These are phyloP conservation scores for Panthera tigris DNA, from an alignment of 2,113 vertebrate genomes.

Conservation along the genomic window DNA sequence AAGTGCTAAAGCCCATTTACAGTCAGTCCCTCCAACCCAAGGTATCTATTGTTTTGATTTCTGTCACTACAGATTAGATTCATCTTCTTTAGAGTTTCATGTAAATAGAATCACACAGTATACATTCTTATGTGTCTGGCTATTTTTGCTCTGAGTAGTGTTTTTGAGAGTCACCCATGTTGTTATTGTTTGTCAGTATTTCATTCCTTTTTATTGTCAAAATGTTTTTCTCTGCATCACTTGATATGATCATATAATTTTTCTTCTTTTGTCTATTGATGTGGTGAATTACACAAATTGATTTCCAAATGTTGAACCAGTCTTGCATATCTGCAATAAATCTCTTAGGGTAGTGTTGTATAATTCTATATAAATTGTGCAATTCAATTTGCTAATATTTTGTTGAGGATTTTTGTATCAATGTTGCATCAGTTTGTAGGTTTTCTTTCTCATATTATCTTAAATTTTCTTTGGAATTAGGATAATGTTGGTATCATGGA, in stretches of 20 bases:
- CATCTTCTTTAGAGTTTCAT: background rate
- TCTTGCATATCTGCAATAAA: background rate
- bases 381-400: background rate
- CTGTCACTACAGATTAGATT: background rate
- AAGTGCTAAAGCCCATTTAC: background rate
- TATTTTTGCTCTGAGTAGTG: background rate
- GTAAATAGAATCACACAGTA: background rate
- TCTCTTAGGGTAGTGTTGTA: background rate
- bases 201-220: background rate
- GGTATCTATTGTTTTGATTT: background rate
- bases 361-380: background rate
- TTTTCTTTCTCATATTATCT: background rate
- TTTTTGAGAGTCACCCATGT: background rate
- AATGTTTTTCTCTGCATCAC: background rate
- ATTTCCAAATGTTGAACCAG: background rate
- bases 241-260: background rate
- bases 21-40: background rate
- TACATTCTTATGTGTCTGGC: background rate
- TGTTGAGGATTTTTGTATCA: background rate
- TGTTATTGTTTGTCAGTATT: background rate
- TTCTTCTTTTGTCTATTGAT: background rate
- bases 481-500: background rate
- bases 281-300: background rate
- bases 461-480: background rate
- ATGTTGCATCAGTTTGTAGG: background rate